Evolutionary conservation across 2,888 invertebrate genomes (phyloP).

Genomic region (Oligia fasciuncula): DNA sequence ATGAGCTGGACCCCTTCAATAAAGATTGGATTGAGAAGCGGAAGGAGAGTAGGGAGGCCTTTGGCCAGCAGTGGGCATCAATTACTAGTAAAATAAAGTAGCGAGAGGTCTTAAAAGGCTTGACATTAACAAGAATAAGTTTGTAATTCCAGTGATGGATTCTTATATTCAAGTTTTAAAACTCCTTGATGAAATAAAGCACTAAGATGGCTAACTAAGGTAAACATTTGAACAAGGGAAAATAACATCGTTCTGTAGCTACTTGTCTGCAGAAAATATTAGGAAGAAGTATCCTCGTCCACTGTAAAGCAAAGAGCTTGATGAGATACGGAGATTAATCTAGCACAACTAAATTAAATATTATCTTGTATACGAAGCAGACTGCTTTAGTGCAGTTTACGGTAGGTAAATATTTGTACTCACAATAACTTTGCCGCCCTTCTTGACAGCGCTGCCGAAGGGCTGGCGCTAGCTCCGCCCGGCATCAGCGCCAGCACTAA

Average conservation of each 20-base stretch:
- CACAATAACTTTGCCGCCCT: conserved; percentile 65
- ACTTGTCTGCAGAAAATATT: neutral
- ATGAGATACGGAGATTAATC: neutral
- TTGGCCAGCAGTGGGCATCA: too few species aligned
- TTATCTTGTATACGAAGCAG: neutral
- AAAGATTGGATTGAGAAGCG: too few species aligned
- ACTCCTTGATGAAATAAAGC: neutral
- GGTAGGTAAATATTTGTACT: conserved; percentile 15
- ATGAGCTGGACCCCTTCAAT: too few species aligned
- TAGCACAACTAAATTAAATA: neutral
- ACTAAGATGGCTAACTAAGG: neutral
- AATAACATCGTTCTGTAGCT: neutral
- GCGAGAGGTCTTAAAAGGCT: neutral
- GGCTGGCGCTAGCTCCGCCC: conserved; percentile 38
- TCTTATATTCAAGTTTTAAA: neutral
- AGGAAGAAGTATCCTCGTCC: neutral
- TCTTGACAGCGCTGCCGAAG: conserved; percentile 58
- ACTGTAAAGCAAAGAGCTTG: neutral
- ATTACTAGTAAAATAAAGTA: neutral
- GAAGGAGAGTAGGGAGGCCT: too few species aligned
- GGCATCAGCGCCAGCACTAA: conserved; percentile 39
- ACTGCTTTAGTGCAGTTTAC: neutral
- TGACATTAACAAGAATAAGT: too few species aligned
- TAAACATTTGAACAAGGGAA: neutral
- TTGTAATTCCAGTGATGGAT: neutral